A percentile compares a stretch with the other conserved stretches of the same genome.
These are phyloP conservation scores for Malacoctenus gilli DNA, from an alignment of 2,797 vertebrate genomes.

Conservation along the genomic window DNA sequence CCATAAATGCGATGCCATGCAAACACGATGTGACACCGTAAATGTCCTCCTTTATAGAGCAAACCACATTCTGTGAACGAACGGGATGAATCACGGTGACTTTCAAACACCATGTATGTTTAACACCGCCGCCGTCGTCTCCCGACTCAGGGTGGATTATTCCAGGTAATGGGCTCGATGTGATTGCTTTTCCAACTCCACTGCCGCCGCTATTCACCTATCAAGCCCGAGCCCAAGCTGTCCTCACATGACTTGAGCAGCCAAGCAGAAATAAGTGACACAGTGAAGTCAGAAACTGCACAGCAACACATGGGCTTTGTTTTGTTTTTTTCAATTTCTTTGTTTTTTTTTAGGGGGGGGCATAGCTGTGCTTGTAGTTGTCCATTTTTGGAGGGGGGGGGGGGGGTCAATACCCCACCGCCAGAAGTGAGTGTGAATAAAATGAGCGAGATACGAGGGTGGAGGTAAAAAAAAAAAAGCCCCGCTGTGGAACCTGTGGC, in stretches of 20 bases:
- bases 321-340: no score
- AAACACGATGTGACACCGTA: conserved; percentile 24
- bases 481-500: conserved; percentile 55
- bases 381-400: conserved; percentile 35
- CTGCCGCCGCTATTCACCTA: conserved; percentile 8
- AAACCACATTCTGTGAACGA: conserved; percentile 20
- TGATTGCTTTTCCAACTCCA: conserved; percentile 14
- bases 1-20: conserved; percentile 38
- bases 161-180: conserved; percentile 21
- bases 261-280: conserved; percentile 25
- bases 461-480: conserved; percentile 27
- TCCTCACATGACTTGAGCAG: conserved; percentile 48
- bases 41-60: conserved; percentile 3
- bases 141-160: conserved; percentile 12
- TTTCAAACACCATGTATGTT: not conserved
- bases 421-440: conserved; percentile 37
- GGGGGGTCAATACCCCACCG: conserved; percentile 44
- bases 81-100: conserved; percentile 19
- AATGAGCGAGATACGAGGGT: conserved; percentile 24
- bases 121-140: conserved; percentile 10
- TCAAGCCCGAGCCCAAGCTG: conserved; percentile 32
- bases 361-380: conserved; percentile 10
- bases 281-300: conserved; percentile 20
- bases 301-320: conserved; percentile 18
- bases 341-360: conserved; percentile 7